Evolutionary conservation across 1,140 invertebrate genomes (phyloP), one percentile per base, ranked within the genome.

Genomic region (Phortica variegata): DNA sequence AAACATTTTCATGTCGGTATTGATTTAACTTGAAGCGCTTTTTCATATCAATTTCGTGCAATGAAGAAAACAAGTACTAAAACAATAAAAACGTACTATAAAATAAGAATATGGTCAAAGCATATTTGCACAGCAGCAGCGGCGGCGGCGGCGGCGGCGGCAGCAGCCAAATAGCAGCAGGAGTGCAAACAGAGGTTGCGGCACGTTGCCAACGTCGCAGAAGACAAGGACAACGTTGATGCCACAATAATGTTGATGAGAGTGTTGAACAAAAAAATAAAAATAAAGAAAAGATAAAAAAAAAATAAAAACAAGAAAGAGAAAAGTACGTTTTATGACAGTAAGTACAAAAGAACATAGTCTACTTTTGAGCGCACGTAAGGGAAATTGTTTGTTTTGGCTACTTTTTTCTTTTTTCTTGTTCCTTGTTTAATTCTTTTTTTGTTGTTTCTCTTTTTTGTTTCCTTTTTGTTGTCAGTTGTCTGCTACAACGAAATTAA

Each of bases 11-110:
- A n/a, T n/a, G n/a, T n/a, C n/a, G n/a, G n/a, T n/a, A n/a, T n/a
- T n/a, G n/a, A n/a, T n/a, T n/a, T n/a, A n/a, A n/a, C n/a, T n/a
- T n/a, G n/a, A n/a, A n/a, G n/a, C n/a, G n/a, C n/a, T n/a, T n/a
- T 69, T 63, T 63, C 65, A 66, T 66, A 63, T 66, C 63, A 66
- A 66, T 66, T 66, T 66, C 63, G 68, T 68, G 63, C 63, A 66
- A 66, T 66, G 63, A 66, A n/a, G n/a, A 66, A 66, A 66, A 68
- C 63, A 63, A 68, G 59, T 61, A 60, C 40, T 52, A 48, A 7
- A 10, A 56, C 46, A 56, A 46, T 17, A 44, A 47, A 42, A 39
- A 43, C 31, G 51, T 47, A 20, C 38, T 10, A 36, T 23, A 43
- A 61, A 68, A 59, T 39, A 40, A 50, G 53, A 53, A 39, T 55